These are phyloP conservation scores for Drosophila kambysellisi DNA, from an alignment of 2,888 invertebrate genomes.

Conservation along the genomic window DNA sequence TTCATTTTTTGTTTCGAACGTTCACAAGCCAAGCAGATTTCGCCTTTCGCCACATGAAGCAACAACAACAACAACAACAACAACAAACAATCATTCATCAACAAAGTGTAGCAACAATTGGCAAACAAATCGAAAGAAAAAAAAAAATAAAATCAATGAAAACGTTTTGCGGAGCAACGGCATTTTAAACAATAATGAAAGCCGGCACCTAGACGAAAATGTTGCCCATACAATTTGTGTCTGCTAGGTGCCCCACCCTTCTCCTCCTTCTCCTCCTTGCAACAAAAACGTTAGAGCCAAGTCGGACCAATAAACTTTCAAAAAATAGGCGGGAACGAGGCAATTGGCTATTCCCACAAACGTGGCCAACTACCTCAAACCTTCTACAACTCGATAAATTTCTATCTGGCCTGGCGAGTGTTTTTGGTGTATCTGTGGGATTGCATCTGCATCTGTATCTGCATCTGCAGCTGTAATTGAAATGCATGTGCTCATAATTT, in stretches of 20 bases:
- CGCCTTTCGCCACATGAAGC: constrained; percentile 47
- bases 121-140: constrained; percentile 40
- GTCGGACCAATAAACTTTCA: constrained; percentile 27
- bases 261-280: not conserved
- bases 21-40: constrained; percentile 35
- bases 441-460: not conserved
- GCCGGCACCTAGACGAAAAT: constrained; percentile 15
- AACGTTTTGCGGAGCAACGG: constrained; percentile 34
- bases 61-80: not conserved
- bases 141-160: constrained; percentile 21
- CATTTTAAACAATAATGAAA: constrained; percentile 24
- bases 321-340: constrained; percentile 14
- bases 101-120: constrained; percentile 66
- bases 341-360: constrained; percentile 5
- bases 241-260: not conserved
- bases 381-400: constrained; percentile 38
- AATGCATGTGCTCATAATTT: constrained; percentile 36
- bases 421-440: constrained; percentile 6
- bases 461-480: constrained; percentile 32
- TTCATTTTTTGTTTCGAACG: constrained; percentile 12
- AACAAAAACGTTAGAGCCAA: not conserved
- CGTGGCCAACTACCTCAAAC: constrained; percentile 2
- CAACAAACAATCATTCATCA: constrained; percentile 52
- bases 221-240: constrained; percentile 24
- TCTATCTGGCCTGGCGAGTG: not conserved